Evolutionary conservation across 2,888 invertebrate genomes (phyloP).

Genomic region (Athrips mouffetella): DNA sequence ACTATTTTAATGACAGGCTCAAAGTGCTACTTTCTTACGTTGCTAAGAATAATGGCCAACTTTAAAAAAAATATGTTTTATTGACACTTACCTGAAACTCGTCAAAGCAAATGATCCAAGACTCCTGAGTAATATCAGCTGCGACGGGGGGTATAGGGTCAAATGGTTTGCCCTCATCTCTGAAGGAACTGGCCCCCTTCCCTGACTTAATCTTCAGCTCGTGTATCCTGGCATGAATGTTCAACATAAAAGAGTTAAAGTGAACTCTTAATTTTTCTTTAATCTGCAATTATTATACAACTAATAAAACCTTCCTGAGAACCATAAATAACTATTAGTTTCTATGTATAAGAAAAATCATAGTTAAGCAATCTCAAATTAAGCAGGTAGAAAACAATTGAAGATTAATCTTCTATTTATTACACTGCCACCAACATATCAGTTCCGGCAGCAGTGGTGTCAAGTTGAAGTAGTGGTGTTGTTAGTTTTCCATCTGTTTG

Average conservation of each 20-base stretch:
- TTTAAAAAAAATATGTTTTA: background rate
- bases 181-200: slow-evolving; percentile 66
- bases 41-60: background rate
- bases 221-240: slow-evolving; percentile 94
- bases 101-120: slow-evolving; percentile 98
- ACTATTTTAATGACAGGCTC: too few species aligned
- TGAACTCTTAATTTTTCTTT: slow-evolving; percentile 90
- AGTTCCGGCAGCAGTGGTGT: too few species aligned
- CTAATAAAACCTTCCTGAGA: too few species aligned
- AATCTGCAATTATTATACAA: slow-evolving; percentile 63
- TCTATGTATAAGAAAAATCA: too few species aligned
- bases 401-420: too few species aligned
- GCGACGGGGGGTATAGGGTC: slow-evolving; percentile 98
- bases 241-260: slow-evolving; percentile 98
- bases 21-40: too few species aligned
- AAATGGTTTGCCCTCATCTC: slow-evolving; percentile 77
- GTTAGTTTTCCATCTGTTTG: too few species aligned
- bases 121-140: slow-evolving; percentile 87
- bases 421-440: too few species aligned
- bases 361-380: too few species aligned
- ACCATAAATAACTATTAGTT: too few species aligned
- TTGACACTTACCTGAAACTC: slow-evolving; percentile 90
- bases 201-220: slow-evolving; percentile 83
- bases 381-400: too few species aligned
- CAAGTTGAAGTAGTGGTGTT: too few species aligned